Evolutionary conservation across 2,888 invertebrate species (phyloP).

Genomic region (Spodoptera picta): DNA sequence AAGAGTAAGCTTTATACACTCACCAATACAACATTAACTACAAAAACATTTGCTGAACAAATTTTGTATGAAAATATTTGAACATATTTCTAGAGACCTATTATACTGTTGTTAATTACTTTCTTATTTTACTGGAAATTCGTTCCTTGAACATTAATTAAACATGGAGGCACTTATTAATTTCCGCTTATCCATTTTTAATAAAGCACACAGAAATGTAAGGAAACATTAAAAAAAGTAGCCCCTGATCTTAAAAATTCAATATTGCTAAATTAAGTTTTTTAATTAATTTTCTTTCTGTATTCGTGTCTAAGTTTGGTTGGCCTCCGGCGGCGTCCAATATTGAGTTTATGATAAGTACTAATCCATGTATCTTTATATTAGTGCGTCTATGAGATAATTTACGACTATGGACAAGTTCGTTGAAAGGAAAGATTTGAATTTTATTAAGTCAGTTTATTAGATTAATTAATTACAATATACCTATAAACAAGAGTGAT

Average conservation of each 20-base stretch:
- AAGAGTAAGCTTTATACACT: too few species aligned
- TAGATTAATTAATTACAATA: too few species aligned
- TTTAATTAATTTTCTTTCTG: constrained; percentile 82
- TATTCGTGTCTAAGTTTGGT: constrained; percentile 71
- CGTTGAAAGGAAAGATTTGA: too few species aligned
- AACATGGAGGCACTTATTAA: constrained; percentile 54
- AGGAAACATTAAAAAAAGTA: constrained; percentile 45
- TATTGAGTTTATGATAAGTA: constrained; percentile 59
- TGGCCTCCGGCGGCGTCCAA: constrained; percentile 64
- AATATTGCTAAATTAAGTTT: constrained; percentile 79
- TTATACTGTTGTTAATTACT: constrained; percentile 1
- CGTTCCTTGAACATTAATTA: constrained; percentile 53
- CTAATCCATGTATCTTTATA: too few species aligned
- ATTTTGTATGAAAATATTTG: too few species aligned
- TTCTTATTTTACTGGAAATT: constrained; percentile 27
- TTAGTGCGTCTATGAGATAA: too few species aligned
- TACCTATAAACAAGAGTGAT: too few species aligned
- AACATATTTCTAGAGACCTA: too few species aligned
- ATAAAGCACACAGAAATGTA: constrained; percentile 54
- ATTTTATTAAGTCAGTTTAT: too few species aligned
- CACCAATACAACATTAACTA: too few species aligned
- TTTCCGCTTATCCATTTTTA: constrained; percentile 61
- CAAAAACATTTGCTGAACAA: too few species aligned
- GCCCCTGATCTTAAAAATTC: constrained; percentile 69
- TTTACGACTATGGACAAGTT: too few species aligned